Evolutionary conservation across 2,113 vertebrate genomes (phyloP).

Genomic region (Muntiacus reevesi): DNA sequence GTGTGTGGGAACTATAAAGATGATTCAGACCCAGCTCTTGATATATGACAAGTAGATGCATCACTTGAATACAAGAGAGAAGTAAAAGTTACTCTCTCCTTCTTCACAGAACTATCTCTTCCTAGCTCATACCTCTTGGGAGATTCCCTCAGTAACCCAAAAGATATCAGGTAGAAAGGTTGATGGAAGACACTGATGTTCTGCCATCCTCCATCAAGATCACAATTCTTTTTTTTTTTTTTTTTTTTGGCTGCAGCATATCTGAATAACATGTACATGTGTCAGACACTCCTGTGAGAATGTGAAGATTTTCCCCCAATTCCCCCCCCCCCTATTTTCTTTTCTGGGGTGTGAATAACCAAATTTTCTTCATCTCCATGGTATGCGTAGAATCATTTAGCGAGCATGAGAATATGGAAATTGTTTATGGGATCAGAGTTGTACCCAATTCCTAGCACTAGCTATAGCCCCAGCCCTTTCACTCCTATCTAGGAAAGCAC

Average conservation of each 20-base stretch:
- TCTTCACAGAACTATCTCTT: not conserved
- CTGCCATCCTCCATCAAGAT: not conserved
- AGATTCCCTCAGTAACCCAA: not conserved
- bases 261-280: not conserved
- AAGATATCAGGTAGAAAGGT: not conserved
- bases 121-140: not conserved
- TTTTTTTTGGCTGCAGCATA: not conserved
- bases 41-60: not conserved
- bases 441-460: not conserved
- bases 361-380: not conserved
- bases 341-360: not conserved
- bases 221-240: not conserved
- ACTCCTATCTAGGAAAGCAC: not conserved
- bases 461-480: not conserved
- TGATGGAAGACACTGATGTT: not conserved
- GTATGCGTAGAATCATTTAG: not conserved
- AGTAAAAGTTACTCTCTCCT: not conserved
- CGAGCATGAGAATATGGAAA: not conserved
- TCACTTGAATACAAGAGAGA: not conserved
- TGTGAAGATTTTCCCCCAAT: not conserved
- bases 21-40: conserved; percentile 14
- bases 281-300: not conserved
- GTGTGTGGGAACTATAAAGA: not conserved
- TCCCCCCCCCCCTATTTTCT: not conserved
- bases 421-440: not conserved